phyloP scores from a whole-genome alignment of 2,888 invertebrate genomes.

The Myathropa florea region DNA sequence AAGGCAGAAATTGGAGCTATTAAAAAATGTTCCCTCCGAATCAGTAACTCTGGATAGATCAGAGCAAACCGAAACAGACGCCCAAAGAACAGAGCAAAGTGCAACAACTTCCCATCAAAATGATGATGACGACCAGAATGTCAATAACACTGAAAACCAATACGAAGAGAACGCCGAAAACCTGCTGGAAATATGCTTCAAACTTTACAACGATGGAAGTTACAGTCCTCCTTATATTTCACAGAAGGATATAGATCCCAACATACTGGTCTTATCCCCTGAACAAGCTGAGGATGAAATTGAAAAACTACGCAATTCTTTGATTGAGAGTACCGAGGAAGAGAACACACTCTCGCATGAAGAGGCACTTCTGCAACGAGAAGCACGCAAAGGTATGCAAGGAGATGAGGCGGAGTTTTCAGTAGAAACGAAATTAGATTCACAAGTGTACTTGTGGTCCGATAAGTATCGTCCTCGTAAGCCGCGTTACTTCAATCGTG shows the following conservation, averaged over 20 bases:
- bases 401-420: constrained; percentile 95
- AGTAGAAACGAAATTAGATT: constrained; percentile 92
- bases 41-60: constrained; percentile 74
- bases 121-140: background rate
- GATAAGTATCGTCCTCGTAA: constrained; percentile 99
- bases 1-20: constrained; percentile 91
- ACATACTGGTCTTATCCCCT: constrained; percentile 88
- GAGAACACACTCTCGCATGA: constrained; percentile 82
- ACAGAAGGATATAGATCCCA: constrained; percentile 81
- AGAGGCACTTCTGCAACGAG: constrained; percentile 87
- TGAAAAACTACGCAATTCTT: constrained; percentile 86
- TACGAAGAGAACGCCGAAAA: constrained; percentile 73
- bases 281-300: constrained; percentile 89
- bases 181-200: constrained; percentile 81
- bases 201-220: constrained; percentile 89
- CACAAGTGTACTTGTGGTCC: constrained; percentile 91
- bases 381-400: constrained; percentile 92
- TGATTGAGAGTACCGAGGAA: constrained; percentile 84
- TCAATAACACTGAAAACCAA: constrained; percentile 34
- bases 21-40: constrained; percentile 92
- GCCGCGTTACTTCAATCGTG: constrained; percentile 98
- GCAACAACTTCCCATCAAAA: constrained; percentile 52
- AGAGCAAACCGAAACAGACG: constrained; percentile 72
- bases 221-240: constrained; percentile 91
- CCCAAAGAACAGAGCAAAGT: constrained; percentile 13